A percentile compares a stretch with the other conserved stretches of the same genome.
phyloP scores from a whole-genome alignment of 2,888 invertebrate genomes.

The Allygus modestus region DNA sequence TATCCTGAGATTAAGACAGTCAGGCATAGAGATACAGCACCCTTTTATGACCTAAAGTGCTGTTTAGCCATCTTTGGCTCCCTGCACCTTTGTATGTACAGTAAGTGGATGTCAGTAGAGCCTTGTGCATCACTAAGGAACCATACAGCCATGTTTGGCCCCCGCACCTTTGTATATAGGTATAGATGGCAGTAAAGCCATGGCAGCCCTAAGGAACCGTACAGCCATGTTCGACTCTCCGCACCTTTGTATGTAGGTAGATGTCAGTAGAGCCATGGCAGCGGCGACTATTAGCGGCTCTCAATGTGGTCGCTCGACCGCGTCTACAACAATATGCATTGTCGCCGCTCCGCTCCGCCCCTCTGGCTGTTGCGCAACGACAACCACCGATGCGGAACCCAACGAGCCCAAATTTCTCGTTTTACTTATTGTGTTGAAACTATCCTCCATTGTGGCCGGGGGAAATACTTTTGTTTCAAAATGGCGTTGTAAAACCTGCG shows the following conservation, averaged over 20 bases:
- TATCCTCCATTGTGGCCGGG: constrained; percentile 5
- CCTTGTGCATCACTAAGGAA: too few relatives aligned
- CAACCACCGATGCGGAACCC: background rate
- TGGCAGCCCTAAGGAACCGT: background rate
- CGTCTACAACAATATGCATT: constrained; percentile 23
- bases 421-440: constrained; percentile 48
- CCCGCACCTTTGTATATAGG: too few relatives aligned
- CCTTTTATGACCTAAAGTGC: too few relatives aligned
- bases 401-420: constrained; percentile 29
- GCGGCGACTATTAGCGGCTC: background rate
- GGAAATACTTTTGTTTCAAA: constrained; percentile 23
- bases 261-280: background rate
- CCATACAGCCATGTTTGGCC: too few relatives aligned
- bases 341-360: constrained; percentile 1
- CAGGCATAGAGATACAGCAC: too few relatives aligned
- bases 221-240: background rate
- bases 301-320: background rate
- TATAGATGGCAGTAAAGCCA: too few relatives aligned
- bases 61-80: too few relatives aligned
- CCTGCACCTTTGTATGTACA: too few relatives aligned
- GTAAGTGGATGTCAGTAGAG: too few relatives aligned
- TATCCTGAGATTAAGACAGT: too few relatives aligned
- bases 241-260: background rate
- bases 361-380: background rate
- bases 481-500: background rate